These are phyloP conservation scores for Centruroides sculpturatus DNA, from an alignment of 1,140 invertebrate species.

Conservation along the genomic window DNA sequence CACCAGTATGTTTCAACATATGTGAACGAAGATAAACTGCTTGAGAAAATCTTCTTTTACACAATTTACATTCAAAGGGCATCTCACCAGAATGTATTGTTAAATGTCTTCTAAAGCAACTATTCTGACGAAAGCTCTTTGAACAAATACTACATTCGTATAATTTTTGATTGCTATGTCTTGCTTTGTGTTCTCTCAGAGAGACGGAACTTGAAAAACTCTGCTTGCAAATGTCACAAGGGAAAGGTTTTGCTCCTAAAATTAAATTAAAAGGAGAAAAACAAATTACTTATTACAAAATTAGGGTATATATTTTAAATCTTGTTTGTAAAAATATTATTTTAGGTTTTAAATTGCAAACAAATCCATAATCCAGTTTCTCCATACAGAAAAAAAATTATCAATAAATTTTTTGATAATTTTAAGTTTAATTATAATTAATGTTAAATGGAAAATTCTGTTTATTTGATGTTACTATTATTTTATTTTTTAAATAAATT, in stretches of 20 bases:
- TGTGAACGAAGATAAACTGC: background rate
- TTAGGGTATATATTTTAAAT: too few relatives aligned
- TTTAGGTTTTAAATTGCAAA: too few relatives aligned
- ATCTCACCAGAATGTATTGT: background rate
- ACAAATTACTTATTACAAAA: too few relatives aligned
- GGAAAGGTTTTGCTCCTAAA: background rate
- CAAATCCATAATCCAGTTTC: too few relatives aligned
- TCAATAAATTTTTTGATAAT: too few relatives aligned
- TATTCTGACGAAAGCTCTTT: background rate
- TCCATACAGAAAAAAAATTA: too few relatives aligned
- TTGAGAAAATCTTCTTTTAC: background rate
- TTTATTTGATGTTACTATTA: too few relatives aligned
- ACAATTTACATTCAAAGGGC: background rate
- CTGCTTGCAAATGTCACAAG: background rate
- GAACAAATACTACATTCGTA: background rate
- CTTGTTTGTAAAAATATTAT: too few relatives aligned
- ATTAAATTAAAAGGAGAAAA: too few relatives aligned
- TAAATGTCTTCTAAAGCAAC: background rate
- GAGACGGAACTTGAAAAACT: background rate
- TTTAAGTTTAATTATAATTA: too few relatives aligned
- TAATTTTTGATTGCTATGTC: background rate
- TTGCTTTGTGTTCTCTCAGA: background rate
- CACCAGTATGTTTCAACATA: background rate
- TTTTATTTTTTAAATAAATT: too few relatives aligned
- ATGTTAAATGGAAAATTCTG: too few relatives aligned